A percentile compares a stretch with the other conserved stretches of the same genome.
These are phyloP conservation scores for Sepioteuthis lessoniana DNA, from an alignment of 2,888 invertebrate species.

Conservation along the genomic window DNA sequence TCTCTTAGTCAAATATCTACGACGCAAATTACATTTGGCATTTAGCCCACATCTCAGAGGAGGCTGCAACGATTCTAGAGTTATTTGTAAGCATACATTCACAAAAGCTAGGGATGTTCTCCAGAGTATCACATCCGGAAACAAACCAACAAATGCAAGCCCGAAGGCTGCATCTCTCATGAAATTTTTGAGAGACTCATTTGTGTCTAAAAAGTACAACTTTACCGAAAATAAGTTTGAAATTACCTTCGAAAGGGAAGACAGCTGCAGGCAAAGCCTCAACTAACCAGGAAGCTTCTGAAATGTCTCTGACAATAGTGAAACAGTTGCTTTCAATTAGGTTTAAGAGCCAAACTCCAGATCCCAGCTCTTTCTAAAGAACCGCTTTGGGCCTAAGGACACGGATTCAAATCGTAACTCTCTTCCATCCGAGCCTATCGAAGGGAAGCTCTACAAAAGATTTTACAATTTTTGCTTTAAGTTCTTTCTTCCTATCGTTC, in stretches of 20 bases:
- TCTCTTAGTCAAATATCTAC: not conserved
- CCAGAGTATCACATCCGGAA: not conserved
- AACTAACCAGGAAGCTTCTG: not conserved
- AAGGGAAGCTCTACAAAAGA: not conserved
- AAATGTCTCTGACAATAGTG: constrained; percentile 33
- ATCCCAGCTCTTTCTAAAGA: not conserved
- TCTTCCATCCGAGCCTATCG: not conserved
- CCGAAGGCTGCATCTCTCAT: not conserved
- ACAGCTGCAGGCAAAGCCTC: not conserved
- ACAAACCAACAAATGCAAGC: not conserved
- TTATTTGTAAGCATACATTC: constrained; percentile 6
- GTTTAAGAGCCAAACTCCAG: not conserved
- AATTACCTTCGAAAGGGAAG: constrained; percentile 33
- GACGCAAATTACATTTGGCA: not conserved
- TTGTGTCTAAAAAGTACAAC: constrained; percentile 33
- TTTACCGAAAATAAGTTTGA: constrained; percentile 9
- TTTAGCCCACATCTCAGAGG: not conserved
- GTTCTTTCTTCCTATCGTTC: not conserved
- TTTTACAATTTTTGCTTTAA: not conserved
- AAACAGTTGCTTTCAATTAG: constrained; percentile 6
- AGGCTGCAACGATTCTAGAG: not conserved
- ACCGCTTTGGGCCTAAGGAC: not conserved
- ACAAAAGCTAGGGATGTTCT: not conserved
- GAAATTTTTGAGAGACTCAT: constrained; percentile 33
- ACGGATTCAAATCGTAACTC: not conserved